A percentile compares a stretch with the other conserved stretches of the same genome.
Evolutionary conservation across 1,140 invertebrate species (phyloP).

Genomic region (Carposina sasakii): DNA sequence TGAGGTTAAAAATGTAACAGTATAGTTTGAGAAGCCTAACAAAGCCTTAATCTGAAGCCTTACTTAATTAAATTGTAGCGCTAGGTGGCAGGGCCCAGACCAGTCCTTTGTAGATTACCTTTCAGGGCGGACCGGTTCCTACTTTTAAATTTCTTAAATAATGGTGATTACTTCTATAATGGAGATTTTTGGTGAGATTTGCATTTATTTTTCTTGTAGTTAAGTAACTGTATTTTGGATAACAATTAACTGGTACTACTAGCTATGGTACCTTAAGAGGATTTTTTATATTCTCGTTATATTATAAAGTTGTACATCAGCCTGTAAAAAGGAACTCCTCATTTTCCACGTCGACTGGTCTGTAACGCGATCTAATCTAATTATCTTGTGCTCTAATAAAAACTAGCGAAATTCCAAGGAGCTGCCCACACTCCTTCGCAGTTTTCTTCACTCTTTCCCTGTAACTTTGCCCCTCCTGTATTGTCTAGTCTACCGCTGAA

Average conservation of each 20-base stretch:
- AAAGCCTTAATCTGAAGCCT: conserved; percentile 67
- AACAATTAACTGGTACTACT: no score
- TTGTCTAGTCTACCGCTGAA: no score
- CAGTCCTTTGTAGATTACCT: conserved; percentile 43
- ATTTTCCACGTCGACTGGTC: conserved; percentile 28
- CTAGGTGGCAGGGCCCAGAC: conserved; percentile 42
- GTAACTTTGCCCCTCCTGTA: neutral
- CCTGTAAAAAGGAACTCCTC: conserved; percentile 31
- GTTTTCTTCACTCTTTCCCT: conserved; percentile 37
- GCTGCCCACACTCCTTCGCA: no score
- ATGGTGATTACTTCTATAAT: no score
- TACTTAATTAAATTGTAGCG: conserved; percentile 70
- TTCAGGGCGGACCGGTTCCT: conserved; percentile 38
- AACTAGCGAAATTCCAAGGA: no score
- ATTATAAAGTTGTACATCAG: conserved; percentile 14
- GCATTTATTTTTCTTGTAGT: no score
- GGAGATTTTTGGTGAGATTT: no score
- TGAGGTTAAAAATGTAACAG: conserved; percentile 33
- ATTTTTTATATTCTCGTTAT: no score
- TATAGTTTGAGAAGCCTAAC: conserved; percentile 62
- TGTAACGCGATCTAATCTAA: conserved; percentile 50
- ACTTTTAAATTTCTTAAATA: no score
- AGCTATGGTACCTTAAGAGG: no score
- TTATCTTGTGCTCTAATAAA: conserved; percentile 49
- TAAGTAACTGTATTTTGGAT: no score